Percentiles rank a stretch among this genome's conserved stretches.
These are phyloP conservation scores for Tretioscincus oriximinensis DNA, from an alignment of 2,113 vertebrate genomes.

Conservation along the genomic window DNA sequence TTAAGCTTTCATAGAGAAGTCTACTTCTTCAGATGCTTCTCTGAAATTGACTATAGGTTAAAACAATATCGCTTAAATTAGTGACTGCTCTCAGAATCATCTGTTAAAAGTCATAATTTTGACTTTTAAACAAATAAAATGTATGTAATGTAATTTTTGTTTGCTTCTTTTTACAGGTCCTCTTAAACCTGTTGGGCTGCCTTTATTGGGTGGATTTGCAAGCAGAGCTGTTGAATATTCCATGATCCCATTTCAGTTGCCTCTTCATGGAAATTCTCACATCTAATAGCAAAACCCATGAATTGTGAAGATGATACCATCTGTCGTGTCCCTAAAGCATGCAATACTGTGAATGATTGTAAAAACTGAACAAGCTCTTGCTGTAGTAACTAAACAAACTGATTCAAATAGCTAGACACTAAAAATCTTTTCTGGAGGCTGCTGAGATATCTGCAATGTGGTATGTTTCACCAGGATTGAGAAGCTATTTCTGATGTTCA, in stretches of 20 bases:
- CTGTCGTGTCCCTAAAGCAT: slow-evolving; percentile 20
- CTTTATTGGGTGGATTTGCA: slow-evolving; percentile 30
- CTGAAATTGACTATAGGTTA: too few species aligned
- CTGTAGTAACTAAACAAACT: slow-evolving; percentile 20
- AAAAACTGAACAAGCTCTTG: slow-evolving; percentile 24
- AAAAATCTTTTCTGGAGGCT: slow-evolving; percentile 18
- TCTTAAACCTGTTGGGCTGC: slow-evolving; percentile 29
- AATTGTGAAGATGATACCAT: background rate
- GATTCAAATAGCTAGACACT: slow-evolving; percentile 3
- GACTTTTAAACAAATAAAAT: background rate
- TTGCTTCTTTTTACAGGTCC: slow-evolving; percentile 25
- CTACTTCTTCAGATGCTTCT: too few species aligned
- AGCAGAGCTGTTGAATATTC: slow-evolving; percentile 22
- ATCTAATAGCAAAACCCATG: slow-evolving; percentile 14
- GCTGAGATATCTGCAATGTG: background rate
- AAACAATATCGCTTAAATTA: background rate
- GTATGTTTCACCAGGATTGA: background rate
- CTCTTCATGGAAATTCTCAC: slow-evolving; percentile 20
- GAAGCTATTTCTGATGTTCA: background rate
- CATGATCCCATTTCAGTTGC: slow-evolving; percentile 26
- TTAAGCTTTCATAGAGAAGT: too few species aligned
- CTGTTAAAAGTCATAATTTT: background rate
- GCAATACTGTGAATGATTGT: slow-evolving; percentile 28
- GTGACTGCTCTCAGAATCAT: background rate
- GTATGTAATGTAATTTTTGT: background rate